phyloP scores from a whole-genome alignment of 1,140 invertebrate genomes.

The Pseudomyrmex dendroicus region DNA sequence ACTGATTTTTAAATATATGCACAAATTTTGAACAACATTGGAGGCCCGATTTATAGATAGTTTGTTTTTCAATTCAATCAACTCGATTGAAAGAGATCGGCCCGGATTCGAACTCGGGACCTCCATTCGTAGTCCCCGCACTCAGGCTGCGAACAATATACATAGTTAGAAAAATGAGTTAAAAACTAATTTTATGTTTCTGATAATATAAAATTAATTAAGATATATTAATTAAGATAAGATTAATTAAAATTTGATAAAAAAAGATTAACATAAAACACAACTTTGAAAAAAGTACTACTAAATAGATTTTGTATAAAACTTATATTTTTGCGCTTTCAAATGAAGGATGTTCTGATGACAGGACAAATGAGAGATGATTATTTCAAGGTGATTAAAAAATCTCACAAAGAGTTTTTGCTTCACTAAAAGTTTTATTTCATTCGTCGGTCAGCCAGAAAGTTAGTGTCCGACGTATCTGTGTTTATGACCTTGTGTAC shows the following conservation, averaged over 20 bases:
- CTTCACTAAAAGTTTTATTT: slow-evolving; percentile 85
- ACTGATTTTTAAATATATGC: too few relatives aligned
- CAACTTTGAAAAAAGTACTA: too few relatives aligned
- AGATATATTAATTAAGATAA: not conserved
- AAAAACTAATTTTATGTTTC: too few relatives aligned
- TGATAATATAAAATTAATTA: not conserved
- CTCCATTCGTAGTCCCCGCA: too few relatives aligned
- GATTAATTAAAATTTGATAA: slow-evolving; percentile 1
- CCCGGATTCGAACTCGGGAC: too few relatives aligned
- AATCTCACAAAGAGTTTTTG: slow-evolving; percentile 50
- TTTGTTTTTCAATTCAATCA: too few relatives aligned
- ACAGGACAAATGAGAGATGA: not conserved
- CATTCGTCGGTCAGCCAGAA: slow-evolving; percentile 66
- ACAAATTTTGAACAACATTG: too few relatives aligned
- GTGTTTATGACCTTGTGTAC: slow-evolving; percentile 48
- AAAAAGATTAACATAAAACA: not conserved
- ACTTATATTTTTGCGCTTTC: not conserved
- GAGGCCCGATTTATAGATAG: too few relatives aligned
- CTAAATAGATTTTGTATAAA: not conserved
- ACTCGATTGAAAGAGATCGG: too few relatives aligned
- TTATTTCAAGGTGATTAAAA: not conserved
- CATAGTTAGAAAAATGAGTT: too few relatives aligned
- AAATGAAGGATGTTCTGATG: not conserved
- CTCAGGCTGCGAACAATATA: too few relatives aligned
- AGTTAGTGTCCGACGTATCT: slow-evolving; percentile 12